Evolutionary conservation across 2,888 invertebrate species (phyloP), one percentile per base, ranked within the genome.

Genomic region (Pandemis heparana): DNA sequence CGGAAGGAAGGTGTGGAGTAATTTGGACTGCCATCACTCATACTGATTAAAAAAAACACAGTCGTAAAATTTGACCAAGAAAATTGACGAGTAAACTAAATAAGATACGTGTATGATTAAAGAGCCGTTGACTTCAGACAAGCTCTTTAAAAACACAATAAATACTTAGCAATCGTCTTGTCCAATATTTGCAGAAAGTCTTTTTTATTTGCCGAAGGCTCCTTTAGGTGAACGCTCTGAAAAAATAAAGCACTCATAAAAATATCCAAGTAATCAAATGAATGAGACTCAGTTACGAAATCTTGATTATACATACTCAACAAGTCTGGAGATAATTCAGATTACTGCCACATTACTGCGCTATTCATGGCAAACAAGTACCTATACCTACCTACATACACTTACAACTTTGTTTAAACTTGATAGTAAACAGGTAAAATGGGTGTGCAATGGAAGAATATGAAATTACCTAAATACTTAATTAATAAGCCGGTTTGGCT

Each of bases 181-280:
- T 85, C 85, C 83, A 85, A 85, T 84, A 76, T 82, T 80, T 79
- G 62, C 70, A 75, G 73, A 75, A 59, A 75, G 76, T 73, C 71
- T 5, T 56, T 61, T 53, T 56, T 75, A 78, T 77, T 63, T 67
- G 78, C 71, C 60, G 12, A 39, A 56, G 56, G 18, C 56, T 56
- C n/a, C 14, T 39, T 67, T 56, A 53, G 18, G 56, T 56, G 53
- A 67, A 41, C 14, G 23, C 51, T 23, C 38, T 75, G 69, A 75
- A 77, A 32, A 78, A 78, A 78, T 72, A 78, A 77, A 78, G 75
- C 75, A 60, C 61, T 75, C 41, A 18, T 64, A 64, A 70, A 70
- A 66, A 66, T 56, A 66, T 32, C 41, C 10, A 23, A 23, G 56
- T 23, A 56, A 56, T 32, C 14, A 67, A 62, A 60, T 73, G 66